Percentiles rank a stretch among this genome's conserved stretches.
Evolutionary conservation across 2,797 vertebrate species (phyloP).

Genomic region (Xenops minutus): DNA sequence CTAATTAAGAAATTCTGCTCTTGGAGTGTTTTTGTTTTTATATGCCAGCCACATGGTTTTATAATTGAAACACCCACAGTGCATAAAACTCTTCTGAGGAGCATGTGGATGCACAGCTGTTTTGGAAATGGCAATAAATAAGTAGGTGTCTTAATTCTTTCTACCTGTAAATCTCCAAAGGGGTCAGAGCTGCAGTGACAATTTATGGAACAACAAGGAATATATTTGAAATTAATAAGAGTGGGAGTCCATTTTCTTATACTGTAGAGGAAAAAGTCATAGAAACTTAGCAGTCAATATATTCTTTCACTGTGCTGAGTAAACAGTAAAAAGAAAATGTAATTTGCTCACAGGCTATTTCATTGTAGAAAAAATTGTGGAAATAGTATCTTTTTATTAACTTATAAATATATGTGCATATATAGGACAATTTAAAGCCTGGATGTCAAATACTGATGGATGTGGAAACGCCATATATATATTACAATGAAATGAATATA

Average conservation of each 20-base stretch:
- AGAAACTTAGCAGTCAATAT: slow-evolving; percentile 50
- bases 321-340: slow-evolving; percentile 62
- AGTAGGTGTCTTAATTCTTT: slow-evolving; percentile 5
- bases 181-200: neutral
- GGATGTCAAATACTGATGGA: slow-evolving; percentile 31
- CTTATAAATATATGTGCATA: slow-evolving; percentile 63
- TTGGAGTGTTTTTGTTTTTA: neutral
- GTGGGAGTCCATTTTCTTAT: neutral
- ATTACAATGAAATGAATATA: neutral
- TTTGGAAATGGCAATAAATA: slow-evolving; percentile 6
- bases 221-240: neutral
- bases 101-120: slow-evolving; percentile 6
- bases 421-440: slow-evolving; percentile 46
- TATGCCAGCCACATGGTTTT: neutral
- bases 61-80: neutral
- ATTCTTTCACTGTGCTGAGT: slow-evolving; percentile 57
- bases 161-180: neutral
- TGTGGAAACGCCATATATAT: neutral
- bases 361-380: slow-evolving; percentile 18
- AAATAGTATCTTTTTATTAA: slow-evolving; percentile 51
- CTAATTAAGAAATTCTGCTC: neutral
- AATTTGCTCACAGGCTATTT: slow-evolving; percentile 55
- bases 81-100: slow-evolving; percentile 5
- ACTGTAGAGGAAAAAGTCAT: neutral
- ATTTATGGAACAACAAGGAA: slow-evolving; percentile 8